A percentile compares a stretch with the other conserved stretches of the same genome.
Conservation (phyloP, 2,113 vertebrate genomes). For the Candoia aspera region DNA sequence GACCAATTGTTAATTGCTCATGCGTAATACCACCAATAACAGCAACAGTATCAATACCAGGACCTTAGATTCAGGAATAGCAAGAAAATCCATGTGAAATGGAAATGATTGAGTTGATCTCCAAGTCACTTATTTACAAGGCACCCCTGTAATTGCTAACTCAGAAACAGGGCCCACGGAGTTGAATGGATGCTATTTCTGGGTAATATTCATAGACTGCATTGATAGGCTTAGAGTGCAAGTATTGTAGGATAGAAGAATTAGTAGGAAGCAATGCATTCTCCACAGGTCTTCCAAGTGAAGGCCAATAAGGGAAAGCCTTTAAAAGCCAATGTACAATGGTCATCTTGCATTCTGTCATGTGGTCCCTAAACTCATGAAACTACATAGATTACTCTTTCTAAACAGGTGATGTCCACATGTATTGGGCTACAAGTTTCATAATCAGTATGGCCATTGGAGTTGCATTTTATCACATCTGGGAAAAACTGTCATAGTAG, state of each 20-base stretch:
- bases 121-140: background rate
- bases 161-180: background rate
- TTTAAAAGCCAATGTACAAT: background rate
- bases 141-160: background rate
- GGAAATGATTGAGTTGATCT: background rate
- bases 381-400: background rate
- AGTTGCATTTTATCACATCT: background rate
- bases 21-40: background rate
- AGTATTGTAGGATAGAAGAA: background rate
- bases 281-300: background rate
- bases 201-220: background rate
- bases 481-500: background rate
- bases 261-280: background rate
- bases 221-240: background rate
- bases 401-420: background rate
- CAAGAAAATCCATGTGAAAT: background rate
- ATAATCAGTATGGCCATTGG: background rate
- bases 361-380: background rate
- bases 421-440: background rate
- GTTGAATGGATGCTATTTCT: background rate
- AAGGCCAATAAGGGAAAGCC: background rate
- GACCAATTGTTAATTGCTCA: background rate
- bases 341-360: background rate
- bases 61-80: background rate
- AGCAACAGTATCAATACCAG: background rate